Conservation (phyloP, 1,140 invertebrate species). For the Diabrotica virgifera region DNA sequence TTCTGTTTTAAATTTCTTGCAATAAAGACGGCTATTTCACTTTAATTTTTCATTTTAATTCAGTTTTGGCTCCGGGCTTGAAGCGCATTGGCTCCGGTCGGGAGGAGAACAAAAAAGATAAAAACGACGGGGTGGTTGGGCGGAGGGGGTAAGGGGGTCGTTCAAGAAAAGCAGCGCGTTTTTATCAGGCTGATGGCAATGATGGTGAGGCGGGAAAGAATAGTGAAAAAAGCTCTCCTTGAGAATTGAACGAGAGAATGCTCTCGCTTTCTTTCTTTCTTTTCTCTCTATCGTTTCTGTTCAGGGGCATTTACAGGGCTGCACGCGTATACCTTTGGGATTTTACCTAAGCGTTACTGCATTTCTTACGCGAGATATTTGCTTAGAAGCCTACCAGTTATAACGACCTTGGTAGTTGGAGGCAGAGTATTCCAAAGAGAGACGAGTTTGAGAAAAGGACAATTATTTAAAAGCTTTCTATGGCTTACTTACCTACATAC, state of each 20-base stretch:
- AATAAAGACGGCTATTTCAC: constrained; percentile 43
- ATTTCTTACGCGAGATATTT: too few species aligned
- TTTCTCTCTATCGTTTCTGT: neutral
- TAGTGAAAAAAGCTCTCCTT: constrained; percentile 14
- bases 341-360: too few species aligned
- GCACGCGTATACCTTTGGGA: neutral
- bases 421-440: too few species aligned
- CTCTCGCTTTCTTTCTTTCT: constrained; percentile 2
- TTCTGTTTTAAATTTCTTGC: constrained; percentile 42
- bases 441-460: too few species aligned
- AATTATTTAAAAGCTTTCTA: too few species aligned
- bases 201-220: constrained; percentile 10
- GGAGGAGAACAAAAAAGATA: constrained; percentile 14
- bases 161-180: constrained; percentile 17
- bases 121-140: neutral
- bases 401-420: too few species aligned
- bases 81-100: constrained; percentile 25
- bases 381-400: too few species aligned
- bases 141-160: constrained; percentile 1
- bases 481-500: too few species aligned
- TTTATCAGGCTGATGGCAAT: constrained; percentile 12
- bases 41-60: constrained; percentile 46
- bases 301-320: constrained; percentile 6
- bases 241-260: neutral
- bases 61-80: constrained; percentile 34